A percentile compares a stretch with the other conserved stretches of the same genome.
Evolutionary conservation across 2,888 invertebrate genomes (phyloP).

Genomic region (Latheticus oryzae): DNA sequence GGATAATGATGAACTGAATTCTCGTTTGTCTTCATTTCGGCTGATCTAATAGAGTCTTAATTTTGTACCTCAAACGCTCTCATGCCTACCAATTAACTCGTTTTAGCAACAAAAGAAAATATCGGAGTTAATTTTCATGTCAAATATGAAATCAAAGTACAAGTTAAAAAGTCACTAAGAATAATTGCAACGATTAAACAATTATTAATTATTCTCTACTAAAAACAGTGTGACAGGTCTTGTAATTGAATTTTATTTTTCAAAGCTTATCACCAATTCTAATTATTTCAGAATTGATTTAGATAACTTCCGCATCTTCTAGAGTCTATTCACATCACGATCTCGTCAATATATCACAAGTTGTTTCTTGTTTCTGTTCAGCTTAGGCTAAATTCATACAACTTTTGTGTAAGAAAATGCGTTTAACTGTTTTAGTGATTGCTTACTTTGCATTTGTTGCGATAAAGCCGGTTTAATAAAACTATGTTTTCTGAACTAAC

Average conservation of each 20-base stretch:
- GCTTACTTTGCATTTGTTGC: slow-evolving; percentile 2
- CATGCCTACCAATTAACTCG: slow-evolving; percentile 27
- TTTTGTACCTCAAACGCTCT: slow-evolving; percentile 32
- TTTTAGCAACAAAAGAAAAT: slow-evolving; percentile 12
- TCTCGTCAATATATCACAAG: slow-evolving; percentile 31
- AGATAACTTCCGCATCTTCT: slow-evolving; percentile 35
- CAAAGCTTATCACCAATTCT: slow-evolving; percentile 34
- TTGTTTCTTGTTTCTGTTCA: slow-evolving; percentile 6
- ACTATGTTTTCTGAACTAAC: too few species aligned
- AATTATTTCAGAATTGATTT: slow-evolving; percentile 36
- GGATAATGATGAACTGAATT: slow-evolving; percentile 42
- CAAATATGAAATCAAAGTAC: too few species aligned
- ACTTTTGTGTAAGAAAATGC: slow-evolving; percentile 25
- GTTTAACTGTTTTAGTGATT: too few species aligned
- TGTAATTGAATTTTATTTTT: too few species aligned
- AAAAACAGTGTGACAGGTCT: too few species aligned
- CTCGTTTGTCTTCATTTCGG: slow-evolving; percentile 43
- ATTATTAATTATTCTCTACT: too few species aligned
- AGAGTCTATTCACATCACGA: slow-evolving; percentile 37
- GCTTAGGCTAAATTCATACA: slow-evolving; percentile 27
- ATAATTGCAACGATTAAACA: too few species aligned
- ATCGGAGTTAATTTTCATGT: too few species aligned
- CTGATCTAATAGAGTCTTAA: slow-evolving; percentile 38
- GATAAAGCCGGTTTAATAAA: slow-evolving; percentile 6
- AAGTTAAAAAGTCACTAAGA: too few species aligned